Conservation (phyloP, 2,888 invertebrate species). For the Aphrophora alni region DNA sequence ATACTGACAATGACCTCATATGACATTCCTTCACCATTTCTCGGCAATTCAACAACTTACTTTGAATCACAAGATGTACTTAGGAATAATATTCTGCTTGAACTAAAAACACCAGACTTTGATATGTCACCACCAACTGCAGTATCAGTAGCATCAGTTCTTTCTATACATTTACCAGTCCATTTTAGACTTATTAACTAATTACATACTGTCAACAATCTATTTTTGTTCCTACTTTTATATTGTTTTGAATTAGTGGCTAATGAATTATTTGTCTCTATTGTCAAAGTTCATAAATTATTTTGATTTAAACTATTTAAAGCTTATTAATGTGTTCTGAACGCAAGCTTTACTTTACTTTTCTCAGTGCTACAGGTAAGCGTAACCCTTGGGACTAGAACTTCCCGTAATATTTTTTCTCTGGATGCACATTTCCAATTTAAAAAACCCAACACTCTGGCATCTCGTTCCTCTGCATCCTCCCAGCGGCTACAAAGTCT, state of each 20-base stretch:
- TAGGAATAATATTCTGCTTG: neutral
- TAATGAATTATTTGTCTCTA: neutral
- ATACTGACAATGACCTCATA: slow-evolving; percentile 60
- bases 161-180: neutral
- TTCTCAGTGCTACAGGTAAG: too few species aligned
- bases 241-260: neutral
- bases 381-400: too few species aligned
- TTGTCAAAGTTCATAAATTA: neutral
- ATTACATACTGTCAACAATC: neutral
- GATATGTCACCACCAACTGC: neutral
- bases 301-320: neutral
- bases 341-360: too few species aligned
- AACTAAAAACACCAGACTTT: neutral
- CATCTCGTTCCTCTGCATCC: too few species aligned
- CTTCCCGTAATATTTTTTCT: too few species aligned
- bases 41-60: slow-evolving; percentile 43
- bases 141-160: neutral
- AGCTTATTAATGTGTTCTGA: neutral
- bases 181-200: neutral
- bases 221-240: neutral
- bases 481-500: too few species aligned
- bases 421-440: too few species aligned
- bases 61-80: neutral
- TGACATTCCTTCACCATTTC: slow-evolving; percentile 52
- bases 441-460: too few species aligned